phyloP scores from a whole-genome alignment of 2,113 vertebrate genomes.

The Sinosuthora webbiana region DNA sequence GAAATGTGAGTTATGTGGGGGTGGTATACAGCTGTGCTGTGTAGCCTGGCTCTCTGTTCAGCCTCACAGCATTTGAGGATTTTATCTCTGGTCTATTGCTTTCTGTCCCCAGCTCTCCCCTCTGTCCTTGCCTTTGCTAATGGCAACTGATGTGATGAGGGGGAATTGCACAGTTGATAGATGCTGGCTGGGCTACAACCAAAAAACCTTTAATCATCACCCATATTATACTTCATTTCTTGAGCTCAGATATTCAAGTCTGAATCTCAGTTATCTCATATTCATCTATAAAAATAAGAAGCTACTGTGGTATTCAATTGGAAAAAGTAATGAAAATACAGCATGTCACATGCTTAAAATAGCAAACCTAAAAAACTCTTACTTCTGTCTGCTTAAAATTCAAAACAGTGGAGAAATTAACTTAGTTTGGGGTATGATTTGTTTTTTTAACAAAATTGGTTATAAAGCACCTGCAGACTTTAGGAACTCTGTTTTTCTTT shows the following conservation, averaged over 20 bases:
- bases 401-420: not conserved
- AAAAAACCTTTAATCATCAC: not conserved
- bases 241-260: not conserved
- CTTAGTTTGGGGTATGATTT: not conserved
- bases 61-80: rapidly evolving
- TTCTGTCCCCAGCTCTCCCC: not conserved
- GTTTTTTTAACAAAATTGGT: rapidly evolving
- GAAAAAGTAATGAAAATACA: not conserved
- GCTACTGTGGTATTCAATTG: not conserved
- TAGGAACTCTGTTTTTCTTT: not conserved
- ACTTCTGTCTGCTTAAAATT: not conserved
- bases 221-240: not conserved
- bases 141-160: rapidly evolving
- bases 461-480: not conserved
- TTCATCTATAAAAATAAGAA: not conserved
- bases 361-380: not conserved
- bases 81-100: not conserved
- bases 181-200: not conserved
- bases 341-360: not conserved
- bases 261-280: not conserved
- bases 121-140: not conserved
- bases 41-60: not conserved
- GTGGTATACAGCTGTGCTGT: not conserved
- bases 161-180: not conserved
- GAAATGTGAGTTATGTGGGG: not conserved